phyloP scores from a whole-genome alignment of 2,888 invertebrate genomes.

The Podabrus alpinus region DNA sequence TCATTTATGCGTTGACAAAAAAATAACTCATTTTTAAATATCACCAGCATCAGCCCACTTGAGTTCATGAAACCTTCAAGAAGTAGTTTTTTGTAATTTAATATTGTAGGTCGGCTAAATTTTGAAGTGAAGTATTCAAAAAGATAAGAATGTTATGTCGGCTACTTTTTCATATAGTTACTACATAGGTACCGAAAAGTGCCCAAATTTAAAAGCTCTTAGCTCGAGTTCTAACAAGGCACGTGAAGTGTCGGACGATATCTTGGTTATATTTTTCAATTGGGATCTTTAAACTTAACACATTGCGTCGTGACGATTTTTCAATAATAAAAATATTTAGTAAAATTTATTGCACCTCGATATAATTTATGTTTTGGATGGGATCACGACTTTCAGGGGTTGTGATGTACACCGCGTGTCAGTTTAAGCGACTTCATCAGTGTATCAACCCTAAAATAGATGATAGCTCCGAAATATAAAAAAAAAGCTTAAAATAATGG shows the following conservation, averaged over 20 bases:
- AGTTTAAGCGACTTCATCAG: conserved; percentile 37
- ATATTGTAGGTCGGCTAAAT: neutral
- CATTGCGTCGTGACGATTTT: neutral
- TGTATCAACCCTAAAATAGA: conserved; percentile 44
- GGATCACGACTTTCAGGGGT: conserved; percentile 12
- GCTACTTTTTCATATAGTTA: neutral
- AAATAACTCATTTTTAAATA: neutral
- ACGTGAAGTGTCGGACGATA: neutral
- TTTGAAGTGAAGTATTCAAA: neutral
- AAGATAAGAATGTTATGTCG: neutral
- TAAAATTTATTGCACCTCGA: neutral
- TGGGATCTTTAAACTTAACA: neutral
- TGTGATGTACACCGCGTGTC: conserved; percentile 41
- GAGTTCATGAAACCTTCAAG: neutral
- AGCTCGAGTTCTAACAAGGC: neutral
- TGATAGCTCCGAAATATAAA: conserved; percentile 29
- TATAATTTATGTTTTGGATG: conserved; percentile 9
- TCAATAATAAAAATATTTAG: neutral
- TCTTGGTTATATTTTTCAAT: neutral
- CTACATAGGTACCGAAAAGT: neutral
- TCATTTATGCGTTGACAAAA: neutral
- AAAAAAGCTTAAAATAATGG: conserved; percentile 31
- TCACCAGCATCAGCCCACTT: neutral
- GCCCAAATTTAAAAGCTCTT: neutral
- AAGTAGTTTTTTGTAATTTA: neutral